Conservation (phyloP, 2,113 vertebrate species). For the Epinephelus cyanopodus region DNA sequence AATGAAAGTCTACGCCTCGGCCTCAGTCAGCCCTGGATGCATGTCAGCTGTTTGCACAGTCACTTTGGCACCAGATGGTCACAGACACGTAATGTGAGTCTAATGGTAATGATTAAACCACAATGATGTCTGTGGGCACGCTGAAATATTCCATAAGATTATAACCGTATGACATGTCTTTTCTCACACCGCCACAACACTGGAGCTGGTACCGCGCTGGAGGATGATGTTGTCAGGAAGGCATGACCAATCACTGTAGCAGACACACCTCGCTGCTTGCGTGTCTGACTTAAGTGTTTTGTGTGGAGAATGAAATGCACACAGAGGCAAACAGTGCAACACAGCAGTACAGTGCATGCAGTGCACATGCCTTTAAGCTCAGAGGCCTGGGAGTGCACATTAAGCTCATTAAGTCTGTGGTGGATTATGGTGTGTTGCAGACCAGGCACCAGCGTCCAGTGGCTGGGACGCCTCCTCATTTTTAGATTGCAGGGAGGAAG, state of each 20-base stretch:
- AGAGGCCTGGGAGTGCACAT: conserved; percentile 76
- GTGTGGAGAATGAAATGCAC: neutral
- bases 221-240: conserved; percentile 15
- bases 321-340: conserved; percentile 25
- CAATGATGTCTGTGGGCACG: conserved; percentile 20
- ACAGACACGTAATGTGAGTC: conserved; percentile 48
- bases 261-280: conserved; percentile 26
- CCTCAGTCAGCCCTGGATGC: conserved; percentile 41
- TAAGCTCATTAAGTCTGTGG: conserved; percentile 81
- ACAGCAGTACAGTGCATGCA: conserved; percentile 34
- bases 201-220: conserved; percentile 26
- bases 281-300: conserved; percentile 1
- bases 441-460: conserved; percentile 59
- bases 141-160: conserved; percentile 28
- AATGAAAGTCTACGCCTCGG: conserved; percentile 52
- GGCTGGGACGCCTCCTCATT: conserved; percentile 59
- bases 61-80: conserved; percentile 68
- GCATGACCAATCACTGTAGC: conserved; percentile 6
- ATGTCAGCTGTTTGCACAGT: conserved; percentile 65
- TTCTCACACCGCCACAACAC: neutral
- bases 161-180: neutral
- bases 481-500: conserved; percentile 50
- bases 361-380: conserved; percentile 69
- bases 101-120: conserved; percentile 62
- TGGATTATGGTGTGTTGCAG: conserved; percentile 73